Evolutionary conservation across 2,797 vertebrate genomes (phyloP), one percentile per base, ranked within the genome.

Genomic region (Sarcoramphus papa): DNA sequence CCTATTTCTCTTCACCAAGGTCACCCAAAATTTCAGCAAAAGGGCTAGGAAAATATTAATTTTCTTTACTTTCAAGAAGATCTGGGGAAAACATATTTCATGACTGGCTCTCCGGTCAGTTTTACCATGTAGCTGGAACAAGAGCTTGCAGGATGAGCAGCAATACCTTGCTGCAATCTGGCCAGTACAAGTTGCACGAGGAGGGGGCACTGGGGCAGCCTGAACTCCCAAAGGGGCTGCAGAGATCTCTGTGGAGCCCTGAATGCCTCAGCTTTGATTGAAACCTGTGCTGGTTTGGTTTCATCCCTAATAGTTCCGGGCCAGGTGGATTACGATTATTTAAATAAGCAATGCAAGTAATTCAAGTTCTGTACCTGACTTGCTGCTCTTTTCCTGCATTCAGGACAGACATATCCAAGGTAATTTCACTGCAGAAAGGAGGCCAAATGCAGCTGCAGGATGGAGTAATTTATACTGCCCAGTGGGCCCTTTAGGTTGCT

Each of bases 121-220:
- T 89, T 91, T 67, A 15, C 9, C 6, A 33, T 6, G 12, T 51
- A 90, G 13, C 19, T 3, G 3, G 12, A 82, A 25, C 16, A 77
- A 37, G 24, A 76, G 12, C 21, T 74, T 70, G 7, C 43, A 70
- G 10, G n/a, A 59, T 41, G 23, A 70, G 12, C 8, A 73, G 10
- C 27, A 88, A 15, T n/a, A 56, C 6, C 40, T 85, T 27, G 35
- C 18, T 43, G 33, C 17, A 48, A 33, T 33, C 24, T 73, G n/a
- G 10, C 17, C 45, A 48, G 12, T 35, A 21, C 0, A 1, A 53
- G 8, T 48, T 72, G 17, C 30, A 25, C 0, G 4, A 43, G 40
- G 16, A 75, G 7, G 8, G 12, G 14, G 7, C 12, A 24, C 1
- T 0, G 3, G 16, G 17, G 7, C 35, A 70, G 23, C 12, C 2